phyloP scores from a whole-genome alignment of 2,113 vertebrate species.

The Ceyx margarethae region DNA sequence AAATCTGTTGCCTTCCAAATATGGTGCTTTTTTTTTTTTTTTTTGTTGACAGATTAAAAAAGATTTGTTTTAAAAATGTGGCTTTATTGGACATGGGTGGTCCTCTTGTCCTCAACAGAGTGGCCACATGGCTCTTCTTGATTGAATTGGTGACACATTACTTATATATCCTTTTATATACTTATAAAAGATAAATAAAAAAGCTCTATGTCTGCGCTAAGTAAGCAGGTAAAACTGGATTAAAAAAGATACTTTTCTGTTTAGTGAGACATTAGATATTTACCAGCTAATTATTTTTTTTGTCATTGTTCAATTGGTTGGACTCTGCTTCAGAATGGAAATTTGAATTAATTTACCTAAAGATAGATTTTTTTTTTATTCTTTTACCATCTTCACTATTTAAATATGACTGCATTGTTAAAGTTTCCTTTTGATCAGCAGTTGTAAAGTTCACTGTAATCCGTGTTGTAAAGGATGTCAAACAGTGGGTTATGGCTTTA shows the following conservation, averaged over 20 bases:
- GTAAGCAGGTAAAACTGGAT: background rate
- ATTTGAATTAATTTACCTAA: background rate
- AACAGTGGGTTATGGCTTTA: background rate
- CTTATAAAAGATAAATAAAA: background rate
- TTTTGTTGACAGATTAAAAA: background rate
- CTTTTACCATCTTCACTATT: background rate
- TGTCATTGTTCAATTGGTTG: background rate
- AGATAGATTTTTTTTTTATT: background rate
- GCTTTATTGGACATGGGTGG: background rate
- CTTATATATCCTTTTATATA: background rate
- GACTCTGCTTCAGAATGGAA: background rate
- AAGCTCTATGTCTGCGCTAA: background rate
- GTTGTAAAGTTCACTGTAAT: background rate
- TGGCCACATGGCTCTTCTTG: background rate
- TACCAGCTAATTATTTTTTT: background rate
- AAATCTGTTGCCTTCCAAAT: background rate
- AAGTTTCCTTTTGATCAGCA: background rate
- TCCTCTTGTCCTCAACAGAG: background rate
- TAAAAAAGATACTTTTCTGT: background rate
- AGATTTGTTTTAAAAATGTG: background rate
- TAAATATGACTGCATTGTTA: background rate
- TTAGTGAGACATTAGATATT: background rate
- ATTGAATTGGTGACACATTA: rapidly evolving
- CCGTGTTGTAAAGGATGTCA: background rate
- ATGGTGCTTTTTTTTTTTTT: background rate